Evolutionary conservation across 92 coral and sea anemone genomes (phyloP).

Genomic region (Epizoanthus illoricatus): DNA sequence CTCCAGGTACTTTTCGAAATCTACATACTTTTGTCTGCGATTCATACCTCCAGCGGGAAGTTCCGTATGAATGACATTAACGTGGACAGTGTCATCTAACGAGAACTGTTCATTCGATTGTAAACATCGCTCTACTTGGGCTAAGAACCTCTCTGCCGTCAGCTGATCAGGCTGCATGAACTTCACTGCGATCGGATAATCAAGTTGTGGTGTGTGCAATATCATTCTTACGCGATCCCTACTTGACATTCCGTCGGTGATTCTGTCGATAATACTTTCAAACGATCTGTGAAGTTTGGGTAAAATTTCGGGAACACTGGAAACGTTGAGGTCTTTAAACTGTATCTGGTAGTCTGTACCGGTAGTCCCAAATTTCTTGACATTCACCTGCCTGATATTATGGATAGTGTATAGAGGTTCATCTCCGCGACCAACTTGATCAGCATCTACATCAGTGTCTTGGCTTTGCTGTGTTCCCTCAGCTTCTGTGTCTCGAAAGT

Average conservation of each 20-base stretch:
- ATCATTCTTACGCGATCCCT: slow-evolving; percentile 36
- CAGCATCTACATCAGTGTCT: too few relatives aligned
- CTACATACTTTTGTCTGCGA: slow-evolving; percentile 24
- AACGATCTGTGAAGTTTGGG: slow-evolving; percentile 20
- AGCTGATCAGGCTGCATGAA: slow-evolving; percentile 31
- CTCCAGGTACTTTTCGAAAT: slow-evolving; percentile 36
- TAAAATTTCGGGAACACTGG: slow-evolving; percentile 9
- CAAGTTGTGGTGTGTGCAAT: slow-evolving; percentile 19
- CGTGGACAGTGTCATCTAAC: slow-evolving; percentile 22
- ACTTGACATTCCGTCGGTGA: slow-evolving; percentile 27
- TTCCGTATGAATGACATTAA: slow-evolving; percentile 46
- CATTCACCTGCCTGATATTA: slow-evolving; percentile 7
- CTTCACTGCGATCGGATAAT: slow-evolving; percentile 35
- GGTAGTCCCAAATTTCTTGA: slow-evolving; percentile 37
- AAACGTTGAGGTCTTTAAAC: slow-evolving; percentile 16
- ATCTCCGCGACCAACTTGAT: too few relatives aligned
- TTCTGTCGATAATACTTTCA: slow-evolving; percentile 21
- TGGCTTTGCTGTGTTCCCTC: too few relatives aligned
- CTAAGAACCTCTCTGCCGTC: slow-evolving; percentile 39
- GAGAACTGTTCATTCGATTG: slow-evolving; percentile 43
- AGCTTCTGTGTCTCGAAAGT: too few relatives aligned
- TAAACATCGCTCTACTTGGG: slow-evolving; percentile 27
- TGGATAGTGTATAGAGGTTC: slow-evolving; percentile 10
- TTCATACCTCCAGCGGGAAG: slow-evolving; percentile 45
- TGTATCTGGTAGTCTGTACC: slow-evolving; percentile 33